Percentiles rank a stretch among this genome's conserved stretches.
Evolutionary conservation across 2,888 invertebrate species (phyloP).

Genomic region (Empis livida): DNA sequence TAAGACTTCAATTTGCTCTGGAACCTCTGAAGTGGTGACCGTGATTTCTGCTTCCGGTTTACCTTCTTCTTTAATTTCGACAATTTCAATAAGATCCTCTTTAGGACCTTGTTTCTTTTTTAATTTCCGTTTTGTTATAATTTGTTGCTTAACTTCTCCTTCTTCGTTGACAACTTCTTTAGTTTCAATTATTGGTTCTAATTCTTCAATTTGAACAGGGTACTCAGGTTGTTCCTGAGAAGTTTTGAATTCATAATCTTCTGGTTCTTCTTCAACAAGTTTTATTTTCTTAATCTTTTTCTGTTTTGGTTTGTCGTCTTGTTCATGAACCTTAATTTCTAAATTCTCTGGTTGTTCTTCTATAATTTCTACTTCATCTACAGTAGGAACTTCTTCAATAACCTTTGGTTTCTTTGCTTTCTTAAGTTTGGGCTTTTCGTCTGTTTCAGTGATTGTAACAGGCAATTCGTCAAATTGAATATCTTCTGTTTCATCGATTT

Average conservation of each 20-base stretch:
- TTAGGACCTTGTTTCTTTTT: constrained; percentile 35
- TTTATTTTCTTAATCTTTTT: constrained; percentile 22
- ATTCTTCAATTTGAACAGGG: constrained; percentile 22
- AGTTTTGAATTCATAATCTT: constrained; percentile 13
- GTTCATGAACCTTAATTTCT: constrained; percentile 18
- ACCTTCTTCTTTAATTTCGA: constrained; percentile 33
- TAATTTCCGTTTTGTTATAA: constrained; percentile 26
- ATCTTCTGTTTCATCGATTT: background rate
- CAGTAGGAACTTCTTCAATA: constrained; percentile 5
- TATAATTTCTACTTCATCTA: constrained; percentile 23
- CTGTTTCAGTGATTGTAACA: background rate
- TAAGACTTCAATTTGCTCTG: background rate
- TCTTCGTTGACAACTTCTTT: constrained; percentile 23
- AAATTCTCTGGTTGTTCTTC: constrained; percentile 27
- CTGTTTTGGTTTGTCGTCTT: background rate
- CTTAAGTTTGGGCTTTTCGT: constrained; percentile 7
- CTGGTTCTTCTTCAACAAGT: background rate
- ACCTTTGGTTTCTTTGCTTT: constrained; percentile 12
- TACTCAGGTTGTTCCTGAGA: constrained; percentile 22
- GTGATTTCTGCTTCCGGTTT: constrained; percentile 32
- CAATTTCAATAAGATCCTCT: constrained; percentile 33
- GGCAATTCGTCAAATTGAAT: background rate
- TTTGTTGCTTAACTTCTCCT: constrained; percentile 20
- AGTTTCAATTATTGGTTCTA: constrained; percentile 28
- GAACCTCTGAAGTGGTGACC: constrained; percentile 23